phyloP scores from a whole-genome alignment of 1,140 invertebrate species.

The Papilio helenus region DNA sequence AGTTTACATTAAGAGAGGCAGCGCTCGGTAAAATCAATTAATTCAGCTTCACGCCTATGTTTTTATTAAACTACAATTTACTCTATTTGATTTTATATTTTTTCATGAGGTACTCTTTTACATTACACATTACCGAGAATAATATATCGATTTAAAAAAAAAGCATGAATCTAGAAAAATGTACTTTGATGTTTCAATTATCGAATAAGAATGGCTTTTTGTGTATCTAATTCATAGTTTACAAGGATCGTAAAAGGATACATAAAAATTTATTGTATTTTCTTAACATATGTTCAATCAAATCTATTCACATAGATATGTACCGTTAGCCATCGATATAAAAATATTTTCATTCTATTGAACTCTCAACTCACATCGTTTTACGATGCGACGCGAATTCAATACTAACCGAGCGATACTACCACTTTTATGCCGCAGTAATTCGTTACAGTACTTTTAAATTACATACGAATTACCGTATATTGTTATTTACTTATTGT shows the following conservation, averaged over 20 bases:
- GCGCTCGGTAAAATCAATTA: constrained; percentile 26
- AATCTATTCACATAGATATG: not conserved
- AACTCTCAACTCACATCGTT: not conserved
- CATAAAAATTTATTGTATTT: not conserved
- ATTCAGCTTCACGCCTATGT: constrained; percentile 18
- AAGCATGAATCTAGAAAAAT: not conserved
- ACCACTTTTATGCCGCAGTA: not conserved
- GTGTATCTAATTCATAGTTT: not conserved
- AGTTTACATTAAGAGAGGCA: constrained; percentile 24
- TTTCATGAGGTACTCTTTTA: not conserved
- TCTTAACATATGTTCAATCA: not conserved
- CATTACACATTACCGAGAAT: not conserved
- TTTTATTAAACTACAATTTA: constrained; percentile 1
- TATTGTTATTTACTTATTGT: not conserved
- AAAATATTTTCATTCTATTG: not conserved
- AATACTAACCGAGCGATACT: not conserved
- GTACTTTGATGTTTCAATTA: not conserved
- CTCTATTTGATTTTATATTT: not conserved
- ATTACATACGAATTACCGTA: not conserved
- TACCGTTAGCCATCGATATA: not conserved
- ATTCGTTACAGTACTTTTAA: constrained; percentile 7
- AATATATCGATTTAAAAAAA: not conserved
- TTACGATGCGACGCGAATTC: not conserved
- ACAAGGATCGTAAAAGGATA: not conserved
- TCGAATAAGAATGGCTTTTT: not conserved